Conservation (phyloP, 2,113 vertebrate genomes). For the Lycocorax pyrrhopterus region DNA sequence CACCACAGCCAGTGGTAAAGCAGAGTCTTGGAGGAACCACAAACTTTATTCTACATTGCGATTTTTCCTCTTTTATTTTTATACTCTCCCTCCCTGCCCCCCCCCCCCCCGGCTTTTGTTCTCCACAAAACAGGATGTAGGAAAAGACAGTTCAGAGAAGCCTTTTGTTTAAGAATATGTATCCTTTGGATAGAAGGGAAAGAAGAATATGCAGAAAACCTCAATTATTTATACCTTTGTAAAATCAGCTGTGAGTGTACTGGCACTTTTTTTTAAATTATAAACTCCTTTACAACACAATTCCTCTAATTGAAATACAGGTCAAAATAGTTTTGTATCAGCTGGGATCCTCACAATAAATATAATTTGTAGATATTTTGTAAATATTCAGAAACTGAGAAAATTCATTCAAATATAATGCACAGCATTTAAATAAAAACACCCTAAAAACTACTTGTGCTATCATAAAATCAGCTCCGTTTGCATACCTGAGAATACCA, state of each 20-base stretch:
- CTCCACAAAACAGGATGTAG: neutral
- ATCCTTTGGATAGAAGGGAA: neutral
- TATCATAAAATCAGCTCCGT: neutral
- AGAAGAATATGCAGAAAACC: neutral
- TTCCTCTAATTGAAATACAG: neutral
- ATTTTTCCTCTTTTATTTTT: neutral
- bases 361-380: neutral
- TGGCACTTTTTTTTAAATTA: neutral
- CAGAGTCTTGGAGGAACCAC: neutral
- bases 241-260: neutral
- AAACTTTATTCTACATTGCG: neutral
- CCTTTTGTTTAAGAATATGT: neutral
- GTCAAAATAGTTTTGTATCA: neutral
- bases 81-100: rapidly evolving
- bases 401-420: neutral
- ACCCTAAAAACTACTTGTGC: neutral
- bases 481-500: neutral
- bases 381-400: neutral
- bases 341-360: neutral
- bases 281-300: neutral
- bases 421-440: neutral
- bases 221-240: neutral
- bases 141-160: neutral
- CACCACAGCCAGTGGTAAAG: neutral
- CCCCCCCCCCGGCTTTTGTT: rapidly evolving